phyloP scores from a whole-genome alignment of 2,113 vertebrate species.

The Cheirogaleus medius region DNA sequence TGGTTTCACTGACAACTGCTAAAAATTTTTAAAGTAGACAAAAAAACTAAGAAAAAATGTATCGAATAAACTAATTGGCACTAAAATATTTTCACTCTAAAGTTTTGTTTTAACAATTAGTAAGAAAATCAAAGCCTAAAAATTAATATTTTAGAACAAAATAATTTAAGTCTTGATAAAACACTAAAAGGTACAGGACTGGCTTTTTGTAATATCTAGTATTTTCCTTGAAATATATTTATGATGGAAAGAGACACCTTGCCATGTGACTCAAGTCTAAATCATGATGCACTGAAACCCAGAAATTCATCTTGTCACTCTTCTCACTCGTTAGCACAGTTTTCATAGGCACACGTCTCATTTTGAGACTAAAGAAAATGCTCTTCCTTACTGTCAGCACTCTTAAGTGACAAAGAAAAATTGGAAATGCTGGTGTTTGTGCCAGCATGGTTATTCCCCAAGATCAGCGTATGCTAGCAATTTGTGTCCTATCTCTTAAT shows the following conservation, averaged over 20 bases:
- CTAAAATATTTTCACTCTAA: neutral
- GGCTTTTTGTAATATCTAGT: neutral
- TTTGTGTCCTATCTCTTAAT: neutral
- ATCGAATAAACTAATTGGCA: neutral
- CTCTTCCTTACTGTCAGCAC: neutral
- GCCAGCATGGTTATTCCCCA: neutral
- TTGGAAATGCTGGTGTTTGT: neutral
- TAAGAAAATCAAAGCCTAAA: neutral
- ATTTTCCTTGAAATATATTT: neutral
- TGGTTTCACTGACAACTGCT: neutral
- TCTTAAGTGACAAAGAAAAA: neutral
- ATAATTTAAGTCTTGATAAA: neutral
- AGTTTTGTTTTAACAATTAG: neutral
- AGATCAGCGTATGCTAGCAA: accelerated
- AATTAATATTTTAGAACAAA: neutral
- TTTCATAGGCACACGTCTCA: neutral
- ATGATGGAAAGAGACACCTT: neutral
- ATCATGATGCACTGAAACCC: neutral
- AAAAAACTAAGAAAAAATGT: neutral
- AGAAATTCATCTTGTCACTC: neutral
- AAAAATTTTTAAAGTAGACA: neutral
- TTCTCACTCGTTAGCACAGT: neutral
- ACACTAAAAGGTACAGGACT: neutral
- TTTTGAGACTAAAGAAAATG: neutral
- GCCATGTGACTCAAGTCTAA: neutral